Conservation (phyloP, 2,113 vertebrate genomes). For the Esox niger region DNA sequence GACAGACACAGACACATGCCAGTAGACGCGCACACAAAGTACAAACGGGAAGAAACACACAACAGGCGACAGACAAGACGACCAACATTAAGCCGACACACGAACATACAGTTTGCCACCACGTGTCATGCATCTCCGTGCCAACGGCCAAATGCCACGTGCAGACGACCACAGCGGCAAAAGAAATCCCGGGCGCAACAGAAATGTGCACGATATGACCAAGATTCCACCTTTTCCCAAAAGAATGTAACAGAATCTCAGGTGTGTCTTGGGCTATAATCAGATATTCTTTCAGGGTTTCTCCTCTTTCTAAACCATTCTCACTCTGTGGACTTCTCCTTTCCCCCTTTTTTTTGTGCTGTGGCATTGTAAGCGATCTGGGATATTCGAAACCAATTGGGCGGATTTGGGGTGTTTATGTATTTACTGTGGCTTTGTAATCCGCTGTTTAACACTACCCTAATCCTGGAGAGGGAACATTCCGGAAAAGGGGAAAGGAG, state of each 20-base stretch:
- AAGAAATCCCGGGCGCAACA: conserved; percentile 34
- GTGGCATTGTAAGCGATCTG: conserved; percentile 8
- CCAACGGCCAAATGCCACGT: conserved; percentile 27
- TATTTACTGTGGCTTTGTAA: conserved; percentile 14
- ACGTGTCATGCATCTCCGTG: conserved; percentile 52
- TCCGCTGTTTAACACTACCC: conserved; percentile 24
- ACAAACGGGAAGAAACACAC: conserved; percentile 9
- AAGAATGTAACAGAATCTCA: conserved; percentile 9
- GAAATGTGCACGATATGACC: conserved; percentile 43
- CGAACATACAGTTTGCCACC: conserved; percentile 7
- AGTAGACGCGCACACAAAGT: neutral
- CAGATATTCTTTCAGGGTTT: neutral
- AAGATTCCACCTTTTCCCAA: conserved; percentile 61
- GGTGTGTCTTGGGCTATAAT: conserved; percentile 6
- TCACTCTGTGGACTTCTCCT: neutral
- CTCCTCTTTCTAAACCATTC: neutral
- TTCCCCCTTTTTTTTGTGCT: neutral
- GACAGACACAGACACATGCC: neutral
- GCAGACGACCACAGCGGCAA: conserved; percentile 26
- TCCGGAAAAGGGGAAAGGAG: neutral
- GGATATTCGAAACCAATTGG: conserved; percentile 26
- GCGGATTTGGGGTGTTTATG: conserved; percentile 24
- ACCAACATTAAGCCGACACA: neutral
- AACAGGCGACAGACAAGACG: neutral
- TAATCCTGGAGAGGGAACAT: conserved; percentile 13